Evolutionary conservation across 2,888 invertebrate species (phyloP).

Genomic region (Apodemia mormo): DNA sequence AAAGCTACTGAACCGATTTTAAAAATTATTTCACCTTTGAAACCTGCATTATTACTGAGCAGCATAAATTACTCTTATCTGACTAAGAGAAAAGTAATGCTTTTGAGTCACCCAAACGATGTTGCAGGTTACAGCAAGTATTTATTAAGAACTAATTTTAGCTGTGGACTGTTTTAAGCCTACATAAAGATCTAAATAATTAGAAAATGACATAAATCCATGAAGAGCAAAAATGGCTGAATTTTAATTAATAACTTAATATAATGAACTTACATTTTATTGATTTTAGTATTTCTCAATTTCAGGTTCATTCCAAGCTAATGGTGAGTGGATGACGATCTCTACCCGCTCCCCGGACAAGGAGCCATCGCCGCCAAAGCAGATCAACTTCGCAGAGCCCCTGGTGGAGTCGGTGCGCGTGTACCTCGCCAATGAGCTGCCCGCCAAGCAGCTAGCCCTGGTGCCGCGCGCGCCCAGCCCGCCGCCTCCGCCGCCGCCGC

Average conservation of each 20-base stretch:
- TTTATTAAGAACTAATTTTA: too few species aligned
- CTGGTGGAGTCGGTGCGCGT: slow-evolving; percentile 74
- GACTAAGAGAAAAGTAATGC: too few species aligned
- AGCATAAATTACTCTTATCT: too few species aligned
- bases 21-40: too few species aligned
- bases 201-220: too few species aligned
- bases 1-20: too few species aligned
- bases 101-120: too few species aligned
- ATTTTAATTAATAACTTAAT: background rate
- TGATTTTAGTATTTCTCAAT: slow-evolving; percentile 36
- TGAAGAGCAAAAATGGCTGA: too few species aligned
- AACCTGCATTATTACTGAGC: too few species aligned
- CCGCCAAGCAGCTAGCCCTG: slow-evolving; percentile 61
- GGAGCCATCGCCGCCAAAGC: slow-evolving; percentile 66
- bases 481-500: slow-evolving; percentile 47
- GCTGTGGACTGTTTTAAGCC: too few species aligned
- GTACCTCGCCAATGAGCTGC: slow-evolving; percentile 70
- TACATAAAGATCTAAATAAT: too few species aligned
- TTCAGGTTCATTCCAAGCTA: slow-evolving; percentile 72
- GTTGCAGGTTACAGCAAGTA: too few species aligned
- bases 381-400: slow-evolving; percentile 71
- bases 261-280: slow-evolving; percentile 3
- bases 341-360: slow-evolving; percentile 68
- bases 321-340: slow-evolving; percentile 81
- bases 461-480: slow-evolving; percentile 45